Base-by-base conservation (phyloP, 2,888 invertebrate species). In the Aethes cnicana region DNA sequence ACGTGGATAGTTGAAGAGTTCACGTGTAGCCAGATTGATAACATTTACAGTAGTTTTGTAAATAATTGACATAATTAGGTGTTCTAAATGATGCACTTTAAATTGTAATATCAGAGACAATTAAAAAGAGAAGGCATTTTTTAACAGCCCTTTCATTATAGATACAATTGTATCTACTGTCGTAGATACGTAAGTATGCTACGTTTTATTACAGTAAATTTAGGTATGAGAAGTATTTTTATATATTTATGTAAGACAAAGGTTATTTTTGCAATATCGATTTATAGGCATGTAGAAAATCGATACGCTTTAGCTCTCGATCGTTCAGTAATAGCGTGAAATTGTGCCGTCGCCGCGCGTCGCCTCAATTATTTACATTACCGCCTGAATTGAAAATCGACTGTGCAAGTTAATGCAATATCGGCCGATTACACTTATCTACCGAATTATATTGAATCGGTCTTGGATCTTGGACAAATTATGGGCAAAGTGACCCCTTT, bases 321-420 rank as follows among this genome's bases (percentile, higher is more conserved):
- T 39, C 43, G 43, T 4, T 4, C 41, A 52, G 44, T 57, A 59
- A 59, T 57, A 48, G 52, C 54, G 53, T 58, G 52, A 62, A 61
- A 59, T 61, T 59, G 55, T 52, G 56, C 47, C 47, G 47, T 50
- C 48, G 53, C 36, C 53, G 56, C 58, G 62, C 52, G 16, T 32
- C 57, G 64, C 54, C 39, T 47, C 63, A 69, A 70, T 75, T 68
- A 75, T 69, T 71, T 71, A 63, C 58, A 67, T 68, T 63, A 64
- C 47, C 48, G 35, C 42, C 53, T 52, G 55, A 71, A 72, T 69
- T 57, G 62, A 44, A 66, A 70, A 75, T 73, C 63, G 64, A 61
- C 62, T 65, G 65, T 66, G 57, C 68, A 67, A 69, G 64, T 65
- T 52, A 32, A 46, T 52, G 52, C 46, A 62, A 68, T 61, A 58